These are phyloP conservation scores for Caenorhabditis remanei DNA, from an alignment of 1,140 invertebrate species.

Conservation along the genomic window DNA sequence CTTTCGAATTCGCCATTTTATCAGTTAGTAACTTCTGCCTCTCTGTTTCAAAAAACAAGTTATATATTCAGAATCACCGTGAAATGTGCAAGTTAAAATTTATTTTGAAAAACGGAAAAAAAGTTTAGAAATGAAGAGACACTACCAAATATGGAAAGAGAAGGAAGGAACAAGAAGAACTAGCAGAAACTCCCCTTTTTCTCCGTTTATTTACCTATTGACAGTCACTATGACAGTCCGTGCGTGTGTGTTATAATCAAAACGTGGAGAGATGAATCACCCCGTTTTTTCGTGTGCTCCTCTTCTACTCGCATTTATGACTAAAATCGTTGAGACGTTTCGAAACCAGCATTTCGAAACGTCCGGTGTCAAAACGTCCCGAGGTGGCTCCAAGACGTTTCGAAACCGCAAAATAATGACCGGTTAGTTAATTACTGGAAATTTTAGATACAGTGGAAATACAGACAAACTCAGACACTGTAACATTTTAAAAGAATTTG, in stretches of 20 bases:
- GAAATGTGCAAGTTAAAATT: too few relatives aligned
- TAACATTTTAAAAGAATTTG: not conserved
- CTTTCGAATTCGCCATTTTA: too few relatives aligned
- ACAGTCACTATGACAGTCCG: not conserved
- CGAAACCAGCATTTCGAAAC: too few relatives aligned
- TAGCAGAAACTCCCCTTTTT: not conserved
- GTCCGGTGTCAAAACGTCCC: too few relatives aligned
- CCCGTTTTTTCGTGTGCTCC: slow-evolving; percentile 22
- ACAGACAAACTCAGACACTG: not conserved
- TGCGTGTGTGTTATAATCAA: slow-evolving; percentile 15
- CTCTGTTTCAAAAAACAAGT: too few relatives aligned
- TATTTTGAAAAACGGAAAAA: too few relatives aligned
- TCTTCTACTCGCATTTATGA: not conserved
- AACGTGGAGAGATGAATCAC: not conserved
- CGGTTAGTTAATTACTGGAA: too few relatives aligned
- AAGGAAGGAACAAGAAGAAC: not conserved
- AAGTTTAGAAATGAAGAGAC: not conserved
- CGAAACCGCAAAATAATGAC: too few relatives aligned
- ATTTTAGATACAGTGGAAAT: not conserved
- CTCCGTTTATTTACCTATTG: slow-evolving; percentile 48
- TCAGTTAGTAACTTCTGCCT: too few relatives aligned
- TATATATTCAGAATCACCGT: too few relatives aligned
- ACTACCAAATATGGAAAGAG: not conserved
- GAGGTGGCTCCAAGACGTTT: too few relatives aligned
- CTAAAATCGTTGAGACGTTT: too few relatives aligned